Evolutionary conservation across 2,797 vertebrate genomes (phyloP), one percentile per base, ranked within the genome.

Genomic region (Parauchenoglanis punctatus): DNA sequence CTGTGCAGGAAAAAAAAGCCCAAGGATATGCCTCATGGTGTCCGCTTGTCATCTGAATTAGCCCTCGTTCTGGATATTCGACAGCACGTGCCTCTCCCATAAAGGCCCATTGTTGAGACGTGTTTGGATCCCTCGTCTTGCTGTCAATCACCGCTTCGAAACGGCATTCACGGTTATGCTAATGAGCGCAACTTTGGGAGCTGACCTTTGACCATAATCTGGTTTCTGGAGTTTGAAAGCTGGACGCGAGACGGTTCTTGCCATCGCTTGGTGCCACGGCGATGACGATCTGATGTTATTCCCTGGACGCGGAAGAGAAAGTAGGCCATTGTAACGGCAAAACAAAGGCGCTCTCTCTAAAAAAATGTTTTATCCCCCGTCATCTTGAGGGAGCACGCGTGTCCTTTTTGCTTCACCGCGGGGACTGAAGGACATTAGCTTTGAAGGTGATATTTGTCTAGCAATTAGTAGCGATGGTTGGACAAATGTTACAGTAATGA

Each of bases 311-410:
- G 65, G 82, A 92, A 90, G 93, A 96, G 95, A 96, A 96, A 95
- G 94, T 93, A 92, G 91, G 88, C 91, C 92, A 95, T 96, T 96
- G 95, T 96, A 93, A 85, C n/a, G 31, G 0, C n/a, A 67, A 89
- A 92, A 96, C 95, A 96, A 96, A 95, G 93, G 68, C 91, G 49
- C 94, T 94, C 93, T 94, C 85, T 91, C 91, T 91, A 91, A 93
- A 59, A 3, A 67, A 28, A 44, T 46, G 20, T 87, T 84, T 83
- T 54, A 35, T 6, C 20, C 54, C 15, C 23, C 13, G n/a, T 54
- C 7, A 13, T 23, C 35, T 73, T 76, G 86, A 86, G 81, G 78
- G 76, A 88, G 84, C 89, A 77, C 86, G 58, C 86, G 61, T 87
- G 86, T 86, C 85, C 73, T 77, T 54, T 67, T 44, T 49, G 61